Conservation (phyloP, 2,797 vertebrate species). For the Pangasius larnaudii region DNA sequence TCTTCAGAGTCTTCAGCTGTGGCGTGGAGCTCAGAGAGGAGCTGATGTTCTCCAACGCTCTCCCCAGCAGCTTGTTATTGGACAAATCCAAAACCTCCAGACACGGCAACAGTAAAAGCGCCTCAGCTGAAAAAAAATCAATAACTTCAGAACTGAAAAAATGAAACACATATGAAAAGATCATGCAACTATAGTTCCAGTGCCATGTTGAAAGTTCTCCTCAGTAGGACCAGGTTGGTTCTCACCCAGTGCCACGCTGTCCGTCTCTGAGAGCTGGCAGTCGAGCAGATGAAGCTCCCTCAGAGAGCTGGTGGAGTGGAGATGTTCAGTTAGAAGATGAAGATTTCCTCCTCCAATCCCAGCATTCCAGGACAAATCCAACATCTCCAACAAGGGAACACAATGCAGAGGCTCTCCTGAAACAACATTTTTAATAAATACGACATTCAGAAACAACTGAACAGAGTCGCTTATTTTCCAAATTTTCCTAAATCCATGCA, state of each 20-base stretch:
- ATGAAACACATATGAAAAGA: not conserved
- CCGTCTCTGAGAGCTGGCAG: slow-evolving; percentile 79
- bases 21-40: slow-evolving; percentile 40
- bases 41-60: slow-evolving; percentile 40
- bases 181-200: not conserved
- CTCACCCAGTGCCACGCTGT: slow-evolving; percentile 80
- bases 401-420: slow-evolving; percentile 78
- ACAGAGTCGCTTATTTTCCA: not conserved
- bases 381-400: slow-evolving; percentile 77
- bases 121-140: slow-evolving; percentile 65
- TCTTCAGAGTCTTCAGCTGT: slow-evolving; percentile 71
- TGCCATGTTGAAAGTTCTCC: not conserved
- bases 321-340: slow-evolving; percentile 73
- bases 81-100: slow-evolving; percentile 81
- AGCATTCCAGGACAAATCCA: slow-evolving; percentile 90
- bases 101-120: slow-evolving; percentile 72
- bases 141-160: not conserved
- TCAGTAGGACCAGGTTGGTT: not conserved
- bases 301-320: slow-evolving; percentile 68
- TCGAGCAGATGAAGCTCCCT: slow-evolving; percentile 82
- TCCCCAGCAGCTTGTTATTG: slow-evolving; percentile 73
- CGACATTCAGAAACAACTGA: not conserved
- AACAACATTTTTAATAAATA: not conserved
- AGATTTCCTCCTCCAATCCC: slow-evolving; percentile 78
- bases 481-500: no score